Percentiles rank a stretch among this genome's conserved stretches.
phyloP scores from a whole-genome alignment of 2,113 vertebrate genomes.

The Xerus inauris region DNA sequence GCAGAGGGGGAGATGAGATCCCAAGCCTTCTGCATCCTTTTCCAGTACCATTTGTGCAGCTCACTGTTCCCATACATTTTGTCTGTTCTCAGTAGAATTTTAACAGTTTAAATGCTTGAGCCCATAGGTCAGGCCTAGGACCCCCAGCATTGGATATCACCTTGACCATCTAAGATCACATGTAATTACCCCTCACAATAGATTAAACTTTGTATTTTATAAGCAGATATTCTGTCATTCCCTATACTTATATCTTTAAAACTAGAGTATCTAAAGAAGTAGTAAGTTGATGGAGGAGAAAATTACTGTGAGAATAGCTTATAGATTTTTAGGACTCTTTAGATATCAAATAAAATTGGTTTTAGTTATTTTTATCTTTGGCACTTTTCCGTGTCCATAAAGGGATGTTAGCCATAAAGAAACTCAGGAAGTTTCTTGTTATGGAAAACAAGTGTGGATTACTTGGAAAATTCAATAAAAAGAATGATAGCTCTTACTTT shows the following conservation, averaged over 20 bases:
- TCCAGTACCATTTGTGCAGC: background rate
- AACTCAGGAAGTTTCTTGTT: constrained; percentile 16
- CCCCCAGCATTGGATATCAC: background rate
- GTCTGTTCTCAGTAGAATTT: background rate
- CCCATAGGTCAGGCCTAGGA: background rate
- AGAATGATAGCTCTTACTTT: background rate
- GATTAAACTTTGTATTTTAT: background rate
- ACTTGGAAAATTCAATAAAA: constrained; percentile 26
- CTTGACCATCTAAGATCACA: background rate
- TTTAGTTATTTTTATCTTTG: constrained; percentile 50
- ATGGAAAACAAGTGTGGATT: constrained; percentile 34
- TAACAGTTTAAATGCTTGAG: background rate
- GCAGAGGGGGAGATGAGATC: background rate
- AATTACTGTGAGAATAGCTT: background rate
- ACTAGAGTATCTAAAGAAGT: background rate
- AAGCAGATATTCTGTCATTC: background rate
- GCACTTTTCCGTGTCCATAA: background rate
- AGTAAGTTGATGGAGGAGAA: background rate
- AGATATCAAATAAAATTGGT: constrained; percentile 35
- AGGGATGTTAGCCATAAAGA: constrained; percentile 19
- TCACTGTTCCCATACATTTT: background rate
- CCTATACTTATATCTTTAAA: background rate
- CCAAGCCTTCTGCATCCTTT: background rate
- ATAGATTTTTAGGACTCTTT: background rate
- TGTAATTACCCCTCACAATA: background rate